Evolutionary conservation across 1,140 invertebrate species (phyloP), one percentile per base, ranked within the genome.

Genomic region (Microplitis mediator): DNA sequence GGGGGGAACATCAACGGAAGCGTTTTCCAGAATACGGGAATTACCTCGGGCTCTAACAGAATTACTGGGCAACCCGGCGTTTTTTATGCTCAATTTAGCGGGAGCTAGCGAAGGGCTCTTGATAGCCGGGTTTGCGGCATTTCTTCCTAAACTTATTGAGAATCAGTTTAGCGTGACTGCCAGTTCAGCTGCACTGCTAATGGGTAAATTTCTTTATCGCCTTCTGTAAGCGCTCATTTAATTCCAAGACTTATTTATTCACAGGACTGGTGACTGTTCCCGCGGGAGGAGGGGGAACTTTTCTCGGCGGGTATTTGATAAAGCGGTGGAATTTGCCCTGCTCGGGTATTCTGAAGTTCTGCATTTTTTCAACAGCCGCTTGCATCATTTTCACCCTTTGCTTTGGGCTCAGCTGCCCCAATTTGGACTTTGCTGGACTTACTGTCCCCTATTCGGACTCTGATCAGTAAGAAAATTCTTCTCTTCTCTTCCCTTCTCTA

Each of bases 131-230:
- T 94, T 95, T 78, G 92, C 93, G 1, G 93, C 94, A 0, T 96
- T 95, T 79, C 85, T 94, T 69, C 94, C 94, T 0, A 96, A 96
- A 81, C 89, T 93, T 67, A 93, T 96, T 62, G 93, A 96, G 85
- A 94, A 93, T 82, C 94, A 95, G 85, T 96, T 94, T 78, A 91
- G 91, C 75, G 89, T 95, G 6, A 91, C 89, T 36, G 91, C 94
- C 0, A 91, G 92, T 56, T 88, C 87, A 34, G 92, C 94, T 3
- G 93, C 94, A 11, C 79, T 94, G 60, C 85, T 95, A 71, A 91
- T 95, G 84, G 94, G 94, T 93, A 85, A 87, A 84, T 13, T 39
- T 75, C 72, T 69, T 60, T 60, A 54, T 52, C 23, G 2, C 23
- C 23, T 23, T 23, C 23, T 23, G 23, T 23, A 23, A 23, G 23